phyloP scores from a whole-genome alignment of 2,888 invertebrate genomes.

The Agriotes lineatus region DNA sequence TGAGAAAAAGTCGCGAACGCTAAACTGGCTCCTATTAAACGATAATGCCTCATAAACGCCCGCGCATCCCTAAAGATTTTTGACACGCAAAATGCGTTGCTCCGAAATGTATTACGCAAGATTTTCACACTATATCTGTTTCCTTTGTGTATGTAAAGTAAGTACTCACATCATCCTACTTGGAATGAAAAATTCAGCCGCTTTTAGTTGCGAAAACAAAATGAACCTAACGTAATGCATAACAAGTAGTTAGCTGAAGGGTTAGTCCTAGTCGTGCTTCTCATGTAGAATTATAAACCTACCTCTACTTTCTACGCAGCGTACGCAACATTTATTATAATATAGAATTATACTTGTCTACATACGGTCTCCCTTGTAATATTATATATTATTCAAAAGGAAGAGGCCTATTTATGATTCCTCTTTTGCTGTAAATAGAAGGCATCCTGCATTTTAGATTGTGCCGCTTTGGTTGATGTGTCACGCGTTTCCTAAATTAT shows the following conservation, averaged over 20 bases:
- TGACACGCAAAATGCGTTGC: neutral
- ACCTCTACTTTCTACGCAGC: conserved; percentile 56
- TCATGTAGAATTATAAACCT: conserved; percentile 63
- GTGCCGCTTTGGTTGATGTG: conserved; percentile 6
- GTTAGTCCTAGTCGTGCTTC: conserved; percentile 60
- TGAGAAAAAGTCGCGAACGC: neutral
- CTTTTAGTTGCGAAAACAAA: conserved; percentile 65
- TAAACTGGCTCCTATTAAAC: neutral
- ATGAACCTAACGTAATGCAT: conserved; percentile 66
- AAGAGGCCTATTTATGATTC: conserved; percentile 30
- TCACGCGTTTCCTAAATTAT: neutral
- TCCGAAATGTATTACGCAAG: conserved; percentile 2
- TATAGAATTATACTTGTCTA: conserved; percentile 52
- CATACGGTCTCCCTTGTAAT: conserved; percentile 41
- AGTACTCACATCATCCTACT: conserved; percentile 61
- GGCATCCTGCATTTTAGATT: conserved; percentile 20
- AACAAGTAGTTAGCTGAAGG: conserved; percentile 66
- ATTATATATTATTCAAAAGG: conserved; percentile 39
- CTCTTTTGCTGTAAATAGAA: conserved; percentile 31
- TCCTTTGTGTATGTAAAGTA: conserved; percentile 58
- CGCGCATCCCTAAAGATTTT: neutral
- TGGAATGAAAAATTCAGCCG: conserved; percentile 64
- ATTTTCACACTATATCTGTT: conserved; percentile 31
- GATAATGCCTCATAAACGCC: conserved; percentile 7
- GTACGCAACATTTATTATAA: conserved; percentile 60